Evolutionary conservation across 2,113 vertebrate genomes (phyloP), one percentile per base, ranked within the genome.

Genomic region (Stercorarius parasiticus): DNA sequence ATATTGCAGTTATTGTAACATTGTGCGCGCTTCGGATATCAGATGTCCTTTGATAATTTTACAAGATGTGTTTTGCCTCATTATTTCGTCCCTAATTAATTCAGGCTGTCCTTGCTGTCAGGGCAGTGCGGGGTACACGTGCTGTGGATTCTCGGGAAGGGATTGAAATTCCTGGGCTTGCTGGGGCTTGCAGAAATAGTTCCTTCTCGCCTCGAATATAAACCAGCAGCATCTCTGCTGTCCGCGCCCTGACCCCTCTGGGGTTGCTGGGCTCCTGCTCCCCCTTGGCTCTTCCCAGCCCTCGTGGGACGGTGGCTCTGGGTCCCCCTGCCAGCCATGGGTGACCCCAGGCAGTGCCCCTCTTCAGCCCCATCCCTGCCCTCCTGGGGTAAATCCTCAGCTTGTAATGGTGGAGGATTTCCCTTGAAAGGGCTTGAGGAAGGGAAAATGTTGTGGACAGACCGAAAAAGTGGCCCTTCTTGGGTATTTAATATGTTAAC

Each of bases 161-260:
- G n/a, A 71, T 88, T 94, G 66, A 66, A 82, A 88, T 92, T 91
- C 64, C 38, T 86, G 61, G 38, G 47, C 94, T 90, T 90, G 92
- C 52, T 59, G 38, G 20, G 65, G 26, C 88, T 90, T 85, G 95
- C n/a, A 78, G 76, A 73, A 92, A 32, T 64, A 55, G 16, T 27
- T 93, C 7, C 11, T 82, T 62, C 58, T 93, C 6, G 4, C 76
- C 34, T 90, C 72, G 66, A 5, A 55, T n/a, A 64, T 21, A 15
- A 58, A 34, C 8, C 23, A 65, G 30, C 66, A 76, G 58, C 67
- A 61, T 43, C 74, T 88, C 53, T 79, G 29, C 47, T 22, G 5
- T 38, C n/a, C 0, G 0, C 2, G 2, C 25, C 30, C 8, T 0
- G 0, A 20, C 26, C 0, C 1, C 10, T 59, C 43, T 2, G 1